Percentiles rank a stretch among this genome's conserved stretches.
Evolutionary conservation across 2,888 invertebrate species (phyloP).

Genomic region (Lumbricus terrestris): DNA sequence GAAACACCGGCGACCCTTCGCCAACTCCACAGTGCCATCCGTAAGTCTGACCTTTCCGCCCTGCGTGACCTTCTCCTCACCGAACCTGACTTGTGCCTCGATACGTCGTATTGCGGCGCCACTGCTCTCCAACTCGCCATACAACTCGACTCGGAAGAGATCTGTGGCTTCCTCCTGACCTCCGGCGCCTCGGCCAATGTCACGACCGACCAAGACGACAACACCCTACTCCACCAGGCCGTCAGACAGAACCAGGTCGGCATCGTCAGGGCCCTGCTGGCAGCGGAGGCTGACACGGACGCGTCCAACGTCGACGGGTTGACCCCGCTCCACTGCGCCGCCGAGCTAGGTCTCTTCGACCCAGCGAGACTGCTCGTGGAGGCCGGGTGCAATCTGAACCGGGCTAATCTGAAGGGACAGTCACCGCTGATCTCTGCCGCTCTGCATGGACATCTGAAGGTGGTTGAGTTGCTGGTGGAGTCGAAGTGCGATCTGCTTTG

Average conservation of each 20-base stretch:
- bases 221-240: slow-evolving; percentile 51
- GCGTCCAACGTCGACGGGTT: slow-evolving; percentile 47
- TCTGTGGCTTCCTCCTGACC: neutral
- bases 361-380: slow-evolving; percentile 44
- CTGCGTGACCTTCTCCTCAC: neutral
- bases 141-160: neutral
- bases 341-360: slow-evolving; percentile 44
- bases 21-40: slow-evolving; percentile 19
- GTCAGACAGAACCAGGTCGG: slow-evolving; percentile 45
- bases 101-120: neutral
- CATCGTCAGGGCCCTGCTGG: slow-evolving; percentile 46
- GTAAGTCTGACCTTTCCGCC: neutral
- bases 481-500: slow-evolving; percentile 45
- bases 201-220: slow-evolving; percentile 39
- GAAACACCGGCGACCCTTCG: neutral
- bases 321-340: slow-evolving; percentile 51
- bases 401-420: slow-evolving; percentile 43
- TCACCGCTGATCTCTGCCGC: slow-evolving; percentile 48
- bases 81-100: slow-evolving; percentile 32
- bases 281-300: slow-evolving; percentile 48
- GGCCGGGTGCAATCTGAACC: slow-evolving; percentile 44
- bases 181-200: neutral
- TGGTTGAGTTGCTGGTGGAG: slow-evolving; percentile 44
- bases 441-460: slow-evolving; percentile 38
- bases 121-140: slow-evolving; percentile 17